Evolutionary conservation across 2,888 invertebrate genomes (phyloP), one percentile per base, ranked within the genome.

Genomic region (Rotaria socialis): DNA sequence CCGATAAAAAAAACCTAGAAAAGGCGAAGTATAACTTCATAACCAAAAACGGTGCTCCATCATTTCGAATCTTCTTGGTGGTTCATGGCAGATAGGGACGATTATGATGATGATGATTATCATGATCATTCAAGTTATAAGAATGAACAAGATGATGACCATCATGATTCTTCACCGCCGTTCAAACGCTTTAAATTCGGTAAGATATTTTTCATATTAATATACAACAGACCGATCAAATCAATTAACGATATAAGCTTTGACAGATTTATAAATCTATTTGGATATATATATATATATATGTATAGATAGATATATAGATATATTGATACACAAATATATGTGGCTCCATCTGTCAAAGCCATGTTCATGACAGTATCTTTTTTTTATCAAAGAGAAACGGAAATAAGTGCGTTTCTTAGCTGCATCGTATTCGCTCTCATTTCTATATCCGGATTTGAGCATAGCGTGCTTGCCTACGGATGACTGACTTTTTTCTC

Each of bases 381-480:
- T 60, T 3, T 60, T 3, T 60, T 60, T 60, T n/a, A 60, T 0
- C 11, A n/a, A 60, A 60, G 5, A 60, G 58, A n/a, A 60, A 60
- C 58, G 58, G 58, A 60, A 10, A 60, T 7, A 14, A 2, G 58
- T 60, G 58, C 11, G 58, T 60, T 60, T 60, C 58, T 60, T 24
- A 27, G 27, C 27, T 56, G 6, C 56, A 56, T n/a, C 24, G 5
- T 60, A 11, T 19, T 60, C 27, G 14, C n/a, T 27, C n/a, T 27
- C 58, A 60, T 60, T 60, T 60, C 27, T 60, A 60, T 27, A 60
- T 60, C 58, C 58, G 58, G 58, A 60, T 60, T 60, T 27, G 58
- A 10, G 58, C 7, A n/a, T 60, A 7, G 58, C 58, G 22, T 27
- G 10, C 58, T 22, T 60, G 1, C 58, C 58, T 60, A 27, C 14